Evolutionary conservation across 2,113 vertebrate species (phyloP).

Genomic region (Lycocorax pyrrhopterus): DNA sequence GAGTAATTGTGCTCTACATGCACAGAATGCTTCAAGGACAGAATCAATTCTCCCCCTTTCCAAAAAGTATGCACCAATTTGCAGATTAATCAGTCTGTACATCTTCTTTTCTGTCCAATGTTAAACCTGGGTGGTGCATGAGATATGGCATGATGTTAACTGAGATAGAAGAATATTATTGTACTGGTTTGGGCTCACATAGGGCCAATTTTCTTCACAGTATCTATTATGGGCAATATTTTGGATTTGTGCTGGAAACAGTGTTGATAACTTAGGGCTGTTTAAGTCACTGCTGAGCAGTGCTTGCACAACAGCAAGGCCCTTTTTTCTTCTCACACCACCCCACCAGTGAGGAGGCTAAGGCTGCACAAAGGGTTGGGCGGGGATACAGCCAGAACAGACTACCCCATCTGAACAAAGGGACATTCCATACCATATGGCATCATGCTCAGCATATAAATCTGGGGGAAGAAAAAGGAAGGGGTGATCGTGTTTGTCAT

Average conservation of each 20-base stretch:
- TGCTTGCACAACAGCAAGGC: fast-evolving
- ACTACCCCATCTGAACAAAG: neutral
- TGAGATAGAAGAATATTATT: neutral
- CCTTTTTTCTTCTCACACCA: neutral
- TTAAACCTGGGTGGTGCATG: neutral
- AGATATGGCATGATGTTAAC: neutral
- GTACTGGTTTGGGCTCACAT: neutral
- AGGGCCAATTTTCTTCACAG: neutral
- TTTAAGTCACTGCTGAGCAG: neutral
- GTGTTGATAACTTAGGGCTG: neutral
- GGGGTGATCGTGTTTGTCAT: neutral
- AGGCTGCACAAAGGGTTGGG: neutral
- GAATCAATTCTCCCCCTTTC: neutral
- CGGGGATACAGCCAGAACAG: neutral
- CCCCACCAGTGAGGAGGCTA: fast-evolving
- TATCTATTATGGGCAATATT: neutral
- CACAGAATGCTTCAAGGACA: fast-evolving
- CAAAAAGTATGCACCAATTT: neutral
- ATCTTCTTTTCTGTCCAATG: neutral
- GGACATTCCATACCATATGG: neutral
- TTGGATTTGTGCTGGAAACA: neutral
- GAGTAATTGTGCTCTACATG: neutral
- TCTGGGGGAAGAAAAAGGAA: neutral
- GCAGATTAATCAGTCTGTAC: neutral
- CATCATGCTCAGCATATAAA: neutral